A percentile compares a stretch with the other conserved stretches of the same genome.
These are phyloP conservation scores for Toxostoma redivivum DNA, from an alignment of 2,113 vertebrate species.

Conservation along the genomic window DNA sequence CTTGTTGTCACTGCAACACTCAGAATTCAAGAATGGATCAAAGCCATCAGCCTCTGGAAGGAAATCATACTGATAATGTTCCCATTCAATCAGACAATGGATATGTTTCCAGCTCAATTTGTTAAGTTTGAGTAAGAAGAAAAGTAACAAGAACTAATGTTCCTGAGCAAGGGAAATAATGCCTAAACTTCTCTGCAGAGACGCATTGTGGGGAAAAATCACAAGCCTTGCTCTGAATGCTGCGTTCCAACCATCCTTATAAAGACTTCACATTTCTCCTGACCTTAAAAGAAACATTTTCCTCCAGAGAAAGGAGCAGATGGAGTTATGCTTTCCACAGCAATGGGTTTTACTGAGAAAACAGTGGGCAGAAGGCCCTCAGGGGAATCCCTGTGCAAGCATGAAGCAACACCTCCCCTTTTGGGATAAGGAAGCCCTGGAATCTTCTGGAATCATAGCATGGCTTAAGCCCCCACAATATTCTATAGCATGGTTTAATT, in stretches of 20 bases:
- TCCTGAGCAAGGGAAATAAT: background rate
- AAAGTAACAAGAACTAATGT: background rate
- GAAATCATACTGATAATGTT: background rate
- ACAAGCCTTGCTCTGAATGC: background rate
- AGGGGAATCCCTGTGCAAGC: background rate
- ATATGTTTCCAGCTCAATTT: background rate
- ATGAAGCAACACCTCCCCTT: background rate
- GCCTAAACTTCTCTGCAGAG: background rate
- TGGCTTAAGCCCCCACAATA: background rate
- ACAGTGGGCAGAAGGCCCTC: background rate
- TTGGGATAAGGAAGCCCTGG: background rate
- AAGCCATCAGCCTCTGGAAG: background rate
- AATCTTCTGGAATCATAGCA: background rate
- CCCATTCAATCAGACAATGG: background rate
- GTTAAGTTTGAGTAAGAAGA: background rate
- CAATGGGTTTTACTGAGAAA: background rate
- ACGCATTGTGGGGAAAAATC: fast-evolving
- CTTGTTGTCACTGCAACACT: background rate
- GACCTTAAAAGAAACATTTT: background rate
- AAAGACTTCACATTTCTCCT: background rate
- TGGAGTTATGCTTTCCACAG: background rate
- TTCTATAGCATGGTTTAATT: background rate
- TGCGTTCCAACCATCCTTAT: background rate
- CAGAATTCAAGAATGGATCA: background rate
- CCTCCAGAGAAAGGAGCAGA: background rate